Evolutionary conservation across 2,797 vertebrate species (phyloP).

Genomic region (Anguilla pacifica): DNA sequence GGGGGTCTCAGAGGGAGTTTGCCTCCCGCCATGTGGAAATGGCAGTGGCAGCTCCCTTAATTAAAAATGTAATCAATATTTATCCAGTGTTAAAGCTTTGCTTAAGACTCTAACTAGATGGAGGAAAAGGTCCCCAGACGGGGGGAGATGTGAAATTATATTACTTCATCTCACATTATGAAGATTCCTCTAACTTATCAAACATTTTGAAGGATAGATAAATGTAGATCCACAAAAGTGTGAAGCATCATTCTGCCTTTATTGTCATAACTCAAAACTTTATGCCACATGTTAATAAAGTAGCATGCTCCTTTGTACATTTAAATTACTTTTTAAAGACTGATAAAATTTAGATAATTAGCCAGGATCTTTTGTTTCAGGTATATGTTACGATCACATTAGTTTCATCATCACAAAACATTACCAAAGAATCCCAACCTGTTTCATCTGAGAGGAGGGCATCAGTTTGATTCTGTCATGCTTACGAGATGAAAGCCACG

Average conservation of each 20-base stretch:
- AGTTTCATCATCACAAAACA: neutral
- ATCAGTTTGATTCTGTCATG: neutral
- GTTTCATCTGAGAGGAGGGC: neutral
- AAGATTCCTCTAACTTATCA: slow-evolving; percentile 33
- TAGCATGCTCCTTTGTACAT: neutral
- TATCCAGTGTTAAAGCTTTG: slow-evolving; percentile 56
- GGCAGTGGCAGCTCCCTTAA: slow-evolving; percentile 36
- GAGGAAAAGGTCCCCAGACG: slow-evolving; percentile 43
- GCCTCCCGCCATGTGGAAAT: neutral
- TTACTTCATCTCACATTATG: slow-evolving; percentile 23
- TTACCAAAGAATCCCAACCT: neutral
- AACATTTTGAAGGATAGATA: slow-evolving; percentile 5
- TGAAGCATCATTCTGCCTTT: neutral
- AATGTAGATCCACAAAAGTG: neutral
- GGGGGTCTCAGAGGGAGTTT: slow-evolving; percentile 1
- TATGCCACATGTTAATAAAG: too few relatives aligned
- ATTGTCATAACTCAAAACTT: neutral
- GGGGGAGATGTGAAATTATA: slow-evolving; percentile 29
- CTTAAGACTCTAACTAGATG: slow-evolving; percentile 52
- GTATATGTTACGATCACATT: neutral
- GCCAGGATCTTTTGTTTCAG: neutral
- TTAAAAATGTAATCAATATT: slow-evolving; percentile 60
- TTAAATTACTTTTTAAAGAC: neutral
- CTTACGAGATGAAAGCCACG: neutral
- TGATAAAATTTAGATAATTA: neutral